phyloP scores from a whole-genome alignment of 2,113 vertebrate genomes.

The Crotalus horridus region DNA sequence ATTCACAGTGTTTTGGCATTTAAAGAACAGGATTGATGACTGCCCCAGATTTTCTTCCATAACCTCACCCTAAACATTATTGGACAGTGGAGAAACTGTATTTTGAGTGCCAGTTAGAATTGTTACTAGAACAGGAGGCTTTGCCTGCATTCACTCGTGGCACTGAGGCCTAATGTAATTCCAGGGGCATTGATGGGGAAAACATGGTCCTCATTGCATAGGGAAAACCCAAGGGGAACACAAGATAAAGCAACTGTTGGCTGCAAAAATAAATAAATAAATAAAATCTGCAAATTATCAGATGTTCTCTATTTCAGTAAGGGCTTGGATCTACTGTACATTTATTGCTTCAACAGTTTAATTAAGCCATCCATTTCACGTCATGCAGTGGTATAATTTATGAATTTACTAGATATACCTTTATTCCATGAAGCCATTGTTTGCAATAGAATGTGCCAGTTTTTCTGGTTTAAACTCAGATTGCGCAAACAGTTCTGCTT shows the following conservation, averaged over 20 bases:
- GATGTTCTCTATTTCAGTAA: not conserved
- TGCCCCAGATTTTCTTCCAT: not conserved
- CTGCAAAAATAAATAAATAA: not conserved
- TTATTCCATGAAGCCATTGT: not conserved
- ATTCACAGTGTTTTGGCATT: not conserved
- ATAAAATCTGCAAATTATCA: not conserved
- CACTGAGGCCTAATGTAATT: not conserved
- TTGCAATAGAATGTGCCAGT: not conserved
- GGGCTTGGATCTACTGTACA: not conserved
- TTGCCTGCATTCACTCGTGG: not conserved
- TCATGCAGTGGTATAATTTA: not conserved
- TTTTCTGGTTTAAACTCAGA: not conserved
- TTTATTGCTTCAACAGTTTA: not conserved
- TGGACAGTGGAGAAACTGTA: not conserved
- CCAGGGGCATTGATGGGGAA: not conserved
- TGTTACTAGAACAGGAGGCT: not conserved
- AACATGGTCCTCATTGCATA: not conserved
- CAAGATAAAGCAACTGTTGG: not conserved
- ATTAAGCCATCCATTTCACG: not conserved
- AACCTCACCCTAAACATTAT: not conserved
- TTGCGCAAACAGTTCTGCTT: not conserved
- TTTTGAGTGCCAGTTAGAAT: not conserved
- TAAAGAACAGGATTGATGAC: not conserved
- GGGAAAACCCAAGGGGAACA: not conserved
- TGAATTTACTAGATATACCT: not conserved